Percentiles rank a stretch among this genome's conserved stretches.
These are phyloP conservation scores for Campoplex nolae DNA, from an alignment of 2,888 invertebrate species.

Conservation along the genomic window DNA sequence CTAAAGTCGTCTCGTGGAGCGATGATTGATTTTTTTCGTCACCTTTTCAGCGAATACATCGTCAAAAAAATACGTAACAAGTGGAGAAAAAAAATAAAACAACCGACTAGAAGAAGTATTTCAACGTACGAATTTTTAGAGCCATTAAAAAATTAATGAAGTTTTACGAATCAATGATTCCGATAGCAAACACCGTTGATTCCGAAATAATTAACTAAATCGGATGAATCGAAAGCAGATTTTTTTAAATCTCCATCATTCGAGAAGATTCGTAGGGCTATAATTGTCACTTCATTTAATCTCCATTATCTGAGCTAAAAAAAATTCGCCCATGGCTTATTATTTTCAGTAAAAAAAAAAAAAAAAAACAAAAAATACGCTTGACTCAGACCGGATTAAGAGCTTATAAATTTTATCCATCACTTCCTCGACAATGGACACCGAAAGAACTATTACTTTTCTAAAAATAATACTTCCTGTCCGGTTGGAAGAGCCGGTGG, in stretches of 20 bases:
- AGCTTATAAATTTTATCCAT: slow-evolving; percentile 19
- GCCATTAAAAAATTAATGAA: not conserved
- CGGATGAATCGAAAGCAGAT: not conserved
- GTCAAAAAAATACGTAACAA: slow-evolving; percentile 8
- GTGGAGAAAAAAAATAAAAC: not conserved
- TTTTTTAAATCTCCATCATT: not conserved
- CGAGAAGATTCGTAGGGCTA: not conserved
- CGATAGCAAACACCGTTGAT: not conserved
- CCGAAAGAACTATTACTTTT: not conserved
- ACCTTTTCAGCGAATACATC: slow-evolving; percentile 5
- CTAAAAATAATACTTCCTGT: slow-evolving; percentile 33
- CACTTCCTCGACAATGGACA: slow-evolving; percentile 10
- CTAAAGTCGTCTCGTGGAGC: slow-evolving; percentile 28
- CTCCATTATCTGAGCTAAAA: not conserved
- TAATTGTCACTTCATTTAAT: not conserved
- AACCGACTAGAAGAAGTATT: not conserved
- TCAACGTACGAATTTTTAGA: not conserved
- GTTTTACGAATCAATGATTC: not conserved
- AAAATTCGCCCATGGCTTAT: not conserved
- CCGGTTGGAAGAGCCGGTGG: not conserved
- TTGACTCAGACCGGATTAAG: slow-evolving; percentile 6
- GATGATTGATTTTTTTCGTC: slow-evolving; percentile 49
- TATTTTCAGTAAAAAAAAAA: not conserved
- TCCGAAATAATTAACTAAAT: not conserved
- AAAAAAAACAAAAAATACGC: not conserved